Conservation (phyloP, 2,888 invertebrate species). For the Drosophila quinaria region DNA sequence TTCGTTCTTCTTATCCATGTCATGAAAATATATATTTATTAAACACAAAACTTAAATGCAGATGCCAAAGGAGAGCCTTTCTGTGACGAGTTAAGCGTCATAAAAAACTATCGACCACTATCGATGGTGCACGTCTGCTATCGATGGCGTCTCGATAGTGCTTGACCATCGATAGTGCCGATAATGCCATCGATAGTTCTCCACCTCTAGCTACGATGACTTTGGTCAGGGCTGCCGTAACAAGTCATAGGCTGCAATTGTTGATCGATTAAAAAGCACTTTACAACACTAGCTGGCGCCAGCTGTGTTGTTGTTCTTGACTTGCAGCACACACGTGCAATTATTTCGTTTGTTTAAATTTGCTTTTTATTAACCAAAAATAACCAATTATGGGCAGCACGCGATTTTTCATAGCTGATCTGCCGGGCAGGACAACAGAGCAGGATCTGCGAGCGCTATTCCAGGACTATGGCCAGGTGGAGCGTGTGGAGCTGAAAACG, state of each 20-base stretch:
- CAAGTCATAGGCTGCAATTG: neutral
- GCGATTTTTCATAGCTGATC: slow-evolving; percentile 84
- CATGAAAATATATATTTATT: too few species aligned
- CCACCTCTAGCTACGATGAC: neutral
- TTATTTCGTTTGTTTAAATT: slow-evolving; percentile 2
- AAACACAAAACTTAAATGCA: too few species aligned
- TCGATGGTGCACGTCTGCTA: too few species aligned
- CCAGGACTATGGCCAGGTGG: slow-evolving; percentile 82
- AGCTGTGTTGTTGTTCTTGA: slow-evolving; percentile 33
- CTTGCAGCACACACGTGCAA: slow-evolving; percentile 42
- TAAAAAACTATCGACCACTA: too few species aligned
- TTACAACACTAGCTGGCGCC: slow-evolving; percentile 18
- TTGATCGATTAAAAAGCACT: neutral
- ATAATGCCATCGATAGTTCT: too few species aligned
- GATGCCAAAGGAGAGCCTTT: too few species aligned
- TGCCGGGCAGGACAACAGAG: slow-evolving; percentile 79
- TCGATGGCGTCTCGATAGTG: too few species aligned
- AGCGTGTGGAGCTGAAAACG: slow-evolving; percentile 83
- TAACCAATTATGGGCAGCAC: slow-evolving; percentile 72
- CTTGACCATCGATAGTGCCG: too few species aligned
- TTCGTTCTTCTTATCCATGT: too few species aligned
- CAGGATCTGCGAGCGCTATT: slow-evolving; percentile 79
- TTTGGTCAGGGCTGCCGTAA: neutral
- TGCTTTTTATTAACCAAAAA: neutral
- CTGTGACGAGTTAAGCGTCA: too few species aligned